A percentile compares a stretch with the other conserved stretches of the same genome.
These are phyloP conservation scores for Apamea sordens DNA, from an alignment of 2,888 invertebrate species.

Conservation along the genomic window DNA sequence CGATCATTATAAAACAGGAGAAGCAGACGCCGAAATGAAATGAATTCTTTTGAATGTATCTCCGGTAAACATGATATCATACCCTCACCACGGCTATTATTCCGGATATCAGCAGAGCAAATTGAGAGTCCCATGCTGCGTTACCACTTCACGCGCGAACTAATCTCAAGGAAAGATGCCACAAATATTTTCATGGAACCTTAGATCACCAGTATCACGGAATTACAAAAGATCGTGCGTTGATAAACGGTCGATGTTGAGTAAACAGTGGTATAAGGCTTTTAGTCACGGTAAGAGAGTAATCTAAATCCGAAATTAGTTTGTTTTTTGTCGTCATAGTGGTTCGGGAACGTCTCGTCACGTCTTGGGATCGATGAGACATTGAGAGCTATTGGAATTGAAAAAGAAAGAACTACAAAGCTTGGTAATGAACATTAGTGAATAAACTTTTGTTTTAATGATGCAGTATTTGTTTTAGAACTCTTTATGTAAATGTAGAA, in stretches of 20 bases:
- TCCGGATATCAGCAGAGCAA: conserved; percentile 36
- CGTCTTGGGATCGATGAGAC: conserved; percentile 75
- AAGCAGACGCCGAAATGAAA: not conserved
- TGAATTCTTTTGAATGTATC: not conserved
- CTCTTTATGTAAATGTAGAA: too few species aligned
- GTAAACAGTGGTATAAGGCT: conserved; percentile 83
- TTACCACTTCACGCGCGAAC: conserved; percentile 56
- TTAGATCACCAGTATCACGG: conserved; percentile 71
- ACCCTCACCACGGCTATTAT: conserved; percentile 20
- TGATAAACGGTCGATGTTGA: conserved; percentile 82
- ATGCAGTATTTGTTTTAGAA: conserved; percentile 13
- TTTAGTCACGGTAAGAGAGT: conserved; percentile 82
- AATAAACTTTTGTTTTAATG: not conserved
- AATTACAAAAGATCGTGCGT: conserved; percentile 85
- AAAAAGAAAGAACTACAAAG: conserved; percentile 10
- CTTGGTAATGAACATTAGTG: not conserved
- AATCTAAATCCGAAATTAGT: conserved; percentile 87
- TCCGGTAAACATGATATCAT: not conserved
- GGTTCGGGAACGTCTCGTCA: conserved; percentile 78
- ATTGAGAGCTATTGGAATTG: conserved; percentile 65
- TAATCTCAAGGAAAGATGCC: conserved; percentile 52
- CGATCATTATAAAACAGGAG: not conserved
- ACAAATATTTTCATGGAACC: conserved; percentile 63
- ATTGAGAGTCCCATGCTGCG: conserved; percentile 40
- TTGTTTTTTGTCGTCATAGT: conserved; percentile 85